A percentile compares a stretch with the other conserved stretches of the same genome.
Evolutionary conservation across 2,797 vertebrate species (phyloP).

Genomic region (Microctenopoma lineatum): DNA sequence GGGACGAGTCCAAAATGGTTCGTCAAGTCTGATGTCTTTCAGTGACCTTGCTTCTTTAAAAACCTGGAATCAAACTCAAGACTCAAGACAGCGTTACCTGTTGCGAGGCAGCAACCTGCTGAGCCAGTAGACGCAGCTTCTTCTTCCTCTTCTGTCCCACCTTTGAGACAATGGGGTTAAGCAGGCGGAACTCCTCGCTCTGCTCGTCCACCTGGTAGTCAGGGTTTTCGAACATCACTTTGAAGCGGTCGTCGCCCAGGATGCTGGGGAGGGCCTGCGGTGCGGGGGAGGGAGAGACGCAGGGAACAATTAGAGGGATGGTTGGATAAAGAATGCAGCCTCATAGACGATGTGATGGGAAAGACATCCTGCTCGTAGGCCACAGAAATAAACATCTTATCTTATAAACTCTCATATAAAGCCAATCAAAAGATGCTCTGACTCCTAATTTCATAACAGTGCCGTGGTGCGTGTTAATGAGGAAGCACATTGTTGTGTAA

Average conservation of each 20-base stretch:
- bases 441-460: too few species aligned
- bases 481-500: not conserved
- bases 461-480: too few species aligned
- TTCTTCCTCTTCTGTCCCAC: conserved; percentile 92
- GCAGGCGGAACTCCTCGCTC: conserved; percentile 95
- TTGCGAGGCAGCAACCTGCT: conserved; percentile 75
- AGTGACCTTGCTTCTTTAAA: not conserved
- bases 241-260: conserved; percentile 94
- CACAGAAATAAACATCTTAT: not conserved
- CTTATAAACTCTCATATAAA: not conserved
- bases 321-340: not conserved
- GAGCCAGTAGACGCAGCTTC: conserved; percentile 86
- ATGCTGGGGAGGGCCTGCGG: conserved; percentile 88
- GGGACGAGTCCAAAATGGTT: not conserved
- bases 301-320: not conserved
- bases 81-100: conserved; percentile 79
- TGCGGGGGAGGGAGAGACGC: conserved; percentile 17
- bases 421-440: too few species aligned
- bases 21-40: not conserved
- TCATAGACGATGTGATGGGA: not conserved
- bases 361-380: not conserved
- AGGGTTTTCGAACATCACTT: conserved; percentile 98
- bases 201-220: conserved; percentile 97
- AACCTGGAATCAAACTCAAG: not conserved
- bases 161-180: conserved; percentile 98